Conservation (phyloP, 2,888 invertebrate species). For the Drosophila eohydei region DNA sequence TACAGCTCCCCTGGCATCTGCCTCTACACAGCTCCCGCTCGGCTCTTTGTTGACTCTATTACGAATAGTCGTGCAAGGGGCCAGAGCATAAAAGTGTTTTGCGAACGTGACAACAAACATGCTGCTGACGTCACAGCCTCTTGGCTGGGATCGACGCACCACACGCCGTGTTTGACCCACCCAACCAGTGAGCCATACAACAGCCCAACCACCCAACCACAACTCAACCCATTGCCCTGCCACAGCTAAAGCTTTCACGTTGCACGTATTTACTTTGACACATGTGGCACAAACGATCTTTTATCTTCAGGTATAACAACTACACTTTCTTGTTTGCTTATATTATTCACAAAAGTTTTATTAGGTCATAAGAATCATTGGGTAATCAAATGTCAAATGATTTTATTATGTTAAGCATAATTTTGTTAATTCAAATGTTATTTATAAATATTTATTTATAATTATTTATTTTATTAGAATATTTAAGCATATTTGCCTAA, state of each 20-base stretch:
- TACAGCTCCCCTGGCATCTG: constrained; percentile 10
- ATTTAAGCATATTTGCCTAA: not conserved
- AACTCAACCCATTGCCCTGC: constrained; percentile 18
- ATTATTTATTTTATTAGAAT: not conserved
- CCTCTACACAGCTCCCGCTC: constrained; percentile 3
- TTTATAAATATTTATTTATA: not conserved
- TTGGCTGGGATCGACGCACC: constrained; percentile 8
- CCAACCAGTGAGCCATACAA: constrained; percentile 12
- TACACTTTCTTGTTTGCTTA: not conserved
- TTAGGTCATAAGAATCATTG: not conserved
- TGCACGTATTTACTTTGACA: constrained; percentile 22
- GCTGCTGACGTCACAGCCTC: constrained; percentile 66
- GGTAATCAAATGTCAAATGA: not conserved
- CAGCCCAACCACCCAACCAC: constrained; percentile 6
- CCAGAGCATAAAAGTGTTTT: constrained; percentile 48
- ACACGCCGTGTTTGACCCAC: constrained; percentile 33
- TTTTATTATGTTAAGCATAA: not conserved
- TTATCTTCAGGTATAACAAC: not conserved
- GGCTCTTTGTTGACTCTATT: constrained; percentile 54
- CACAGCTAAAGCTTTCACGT: constrained; percentile 23
- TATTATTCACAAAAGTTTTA: not conserved
- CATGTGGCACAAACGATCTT: constrained; percentile 14
- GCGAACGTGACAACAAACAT: constrained; percentile 70
- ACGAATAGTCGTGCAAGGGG: constrained; percentile 71
- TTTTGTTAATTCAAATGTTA: not conserved